These are phyloP conservation scores for Drosophila parabipectinata DNA, from an alignment of 1,140 invertebrate species.

Conservation along the genomic window DNA sequence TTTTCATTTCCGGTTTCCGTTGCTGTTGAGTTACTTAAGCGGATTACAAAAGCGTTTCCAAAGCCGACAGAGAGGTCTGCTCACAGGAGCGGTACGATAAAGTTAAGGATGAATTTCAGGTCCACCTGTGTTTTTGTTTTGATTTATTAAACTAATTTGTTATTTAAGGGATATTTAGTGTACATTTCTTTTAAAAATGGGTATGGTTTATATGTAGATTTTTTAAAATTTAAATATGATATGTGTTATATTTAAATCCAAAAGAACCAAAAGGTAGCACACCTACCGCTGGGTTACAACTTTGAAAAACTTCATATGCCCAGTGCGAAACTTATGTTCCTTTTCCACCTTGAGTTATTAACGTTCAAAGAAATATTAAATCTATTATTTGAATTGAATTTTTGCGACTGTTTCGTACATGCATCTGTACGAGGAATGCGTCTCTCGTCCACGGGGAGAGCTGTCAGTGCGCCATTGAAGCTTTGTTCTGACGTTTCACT, in stretches of 20 bases:
- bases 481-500: slow-evolving; percentile 64
- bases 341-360: too few species aligned
- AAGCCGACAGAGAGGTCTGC: slow-evolving; percentile 13
- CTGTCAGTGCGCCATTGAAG: slow-evolving; percentile 40
- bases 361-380: background rate
- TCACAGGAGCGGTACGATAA: slow-evolving; percentile 8
- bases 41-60: slow-evolving; percentile 63
- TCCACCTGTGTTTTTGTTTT: background rate
- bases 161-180: slow-evolving; percentile 46
- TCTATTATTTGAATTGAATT: slow-evolving; percentile 53
- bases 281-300: too few species aligned
- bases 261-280: too few species aligned
- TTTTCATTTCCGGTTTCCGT: slow-evolving; percentile 80
- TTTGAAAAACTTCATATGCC: too few species aligned
- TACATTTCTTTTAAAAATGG: too few species aligned
- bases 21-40: slow-evolving; percentile 76
- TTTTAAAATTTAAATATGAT: too few species aligned
- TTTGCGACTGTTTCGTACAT: slow-evolving; percentile 57
- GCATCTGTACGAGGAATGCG: slow-evolving; percentile 2
- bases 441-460: slow-evolving; percentile 6
- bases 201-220: too few species aligned
- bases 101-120: slow-evolving; percentile 6
- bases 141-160: slow-evolving; percentile 17
- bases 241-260: too few species aligned
- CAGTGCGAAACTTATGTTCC: too few species aligned